These are phyloP conservation scores for Tenthredo livida DNA, from an alignment of 2,888 invertebrate genomes.

Conservation along the genomic window DNA sequence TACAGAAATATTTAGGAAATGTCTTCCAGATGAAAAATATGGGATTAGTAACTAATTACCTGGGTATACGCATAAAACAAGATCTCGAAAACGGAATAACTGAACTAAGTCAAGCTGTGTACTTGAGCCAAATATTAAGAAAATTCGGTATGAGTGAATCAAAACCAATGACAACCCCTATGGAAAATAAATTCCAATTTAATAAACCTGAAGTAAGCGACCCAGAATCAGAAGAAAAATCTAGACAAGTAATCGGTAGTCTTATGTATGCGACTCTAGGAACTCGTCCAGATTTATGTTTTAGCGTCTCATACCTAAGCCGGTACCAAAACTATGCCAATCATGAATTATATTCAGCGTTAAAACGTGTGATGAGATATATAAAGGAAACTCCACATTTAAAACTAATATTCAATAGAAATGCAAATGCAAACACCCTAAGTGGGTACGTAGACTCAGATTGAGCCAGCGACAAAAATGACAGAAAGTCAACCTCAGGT, in stretches of 20 bases:
- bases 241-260: slow-evolving; percentile 53
- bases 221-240: neutral
- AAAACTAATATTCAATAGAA: slow-evolving; percentile 14
- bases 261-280: slow-evolving; percentile 54
- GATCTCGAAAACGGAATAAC: neutral
- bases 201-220: neutral
- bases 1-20: slow-evolving; percentile 53
- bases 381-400: slow-evolving; percentile 50
- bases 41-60: neutral
- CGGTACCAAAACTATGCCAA: slow-evolving; percentile 55
- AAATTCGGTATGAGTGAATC: slow-evolving; percentile 52
- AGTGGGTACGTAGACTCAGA: slow-evolving; percentile 54
- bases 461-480: slow-evolving; percentile 48
- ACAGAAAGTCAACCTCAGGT: slow-evolving; percentile 52
- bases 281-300: slow-evolving; percentile 58
- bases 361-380: slow-evolving; percentile 58
- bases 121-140: slow-evolving; percentile 45
- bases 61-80: slow-evolving; percentile 33
- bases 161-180: neutral
- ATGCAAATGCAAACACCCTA: neutral
- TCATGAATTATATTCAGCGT: slow-evolving; percentile 44
- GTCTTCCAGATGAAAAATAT: slow-evolving; percentile 33
- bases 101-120: slow-evolving; percentile 42
- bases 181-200: neutral
- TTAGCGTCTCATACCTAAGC: slow-evolving; percentile 56